Evolutionary conservation across 92 coral and sea anemone species (phyloP), one percentile per base, ranked within the genome.

Genomic region (Phymanthus crucifer): DNA sequence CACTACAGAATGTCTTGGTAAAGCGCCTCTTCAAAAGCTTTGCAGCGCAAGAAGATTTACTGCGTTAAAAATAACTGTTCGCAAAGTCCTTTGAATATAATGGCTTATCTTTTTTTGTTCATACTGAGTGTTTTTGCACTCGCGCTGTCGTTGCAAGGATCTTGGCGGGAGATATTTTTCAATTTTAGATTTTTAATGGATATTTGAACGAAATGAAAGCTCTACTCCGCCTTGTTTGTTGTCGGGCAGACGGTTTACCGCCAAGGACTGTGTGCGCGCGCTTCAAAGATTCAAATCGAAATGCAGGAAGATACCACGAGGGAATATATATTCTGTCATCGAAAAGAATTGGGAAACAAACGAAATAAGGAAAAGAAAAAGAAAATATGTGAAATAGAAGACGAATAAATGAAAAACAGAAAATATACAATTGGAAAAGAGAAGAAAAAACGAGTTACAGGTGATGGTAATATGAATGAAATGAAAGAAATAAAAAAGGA

Each of bases 101-200:
- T 7, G 13, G 68, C 68, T 29, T 61, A 11, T 61, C 36, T 11
- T 26, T 24, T 17, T 17, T 6, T 61, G 16, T 61, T 61, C 68
- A 24, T n/a, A 26, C 68, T 9, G 35, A 61, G 68, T 61, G 68
- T 61, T 61, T 61, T 61, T 29, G 68, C 35, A 6, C 23, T 23
- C 11, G 31, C 33, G 66, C 66, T 57, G 32, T 27, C 1, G 35
- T 12, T 26, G 32, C 68, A 61, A 61, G 68, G 32, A 61, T n/a
- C 68, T 61, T 61, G 13, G 68, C 34, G 68, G 68, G 35, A 61
- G 35, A 61, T 61, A 4, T 54, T 24, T 29, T 61, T 54, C 12
- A 61, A 24, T 11, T 61, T 35, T n/a, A 29, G 17, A 61, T 61
- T 61, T 61, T 61, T 61, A 61, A 61, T 61, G 34, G 68, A 61